Conservation (phyloP, 2,888 invertebrate genomes). For the Diadegma fenestrale region DNA sequence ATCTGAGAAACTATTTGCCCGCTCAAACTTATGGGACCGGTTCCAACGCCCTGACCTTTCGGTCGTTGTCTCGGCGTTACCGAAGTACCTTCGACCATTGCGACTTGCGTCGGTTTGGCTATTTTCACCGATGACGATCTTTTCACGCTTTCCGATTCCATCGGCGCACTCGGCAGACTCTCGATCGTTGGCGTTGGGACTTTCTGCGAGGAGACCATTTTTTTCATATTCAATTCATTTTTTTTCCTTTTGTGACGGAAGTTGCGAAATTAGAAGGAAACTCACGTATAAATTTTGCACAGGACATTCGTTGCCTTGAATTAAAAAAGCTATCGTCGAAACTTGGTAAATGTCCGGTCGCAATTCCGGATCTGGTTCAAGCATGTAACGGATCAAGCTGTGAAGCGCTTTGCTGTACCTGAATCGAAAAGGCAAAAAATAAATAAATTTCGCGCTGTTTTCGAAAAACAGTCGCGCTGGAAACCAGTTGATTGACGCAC, state of each 20-base stretch:
- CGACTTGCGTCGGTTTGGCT: conserved; percentile 84
- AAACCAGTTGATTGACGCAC: conserved; percentile 82
- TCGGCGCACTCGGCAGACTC: conserved; percentile 88
- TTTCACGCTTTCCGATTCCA: conserved; percentile 89
- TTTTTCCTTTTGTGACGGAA: background rate
- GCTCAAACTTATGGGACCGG: conserved; percentile 82
- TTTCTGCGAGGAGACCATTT: conserved; percentile 86
- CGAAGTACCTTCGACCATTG: conserved; percentile 90
- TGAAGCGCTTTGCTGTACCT: conserved; percentile 83
- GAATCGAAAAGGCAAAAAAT: conserved; percentile 24
- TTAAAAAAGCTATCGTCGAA: conserved; percentile 90
- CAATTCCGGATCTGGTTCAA: conserved; percentile 92
- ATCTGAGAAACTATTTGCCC: conserved; percentile 83
- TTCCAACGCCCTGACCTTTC: conserved; percentile 86
- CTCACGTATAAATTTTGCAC: conserved; percentile 92
- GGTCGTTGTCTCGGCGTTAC: conserved; percentile 94
- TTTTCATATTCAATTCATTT: background rate
- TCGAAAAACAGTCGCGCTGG: background rate
- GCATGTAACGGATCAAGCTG: conserved; percentile 88
- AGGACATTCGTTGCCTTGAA: conserved; percentile 90
- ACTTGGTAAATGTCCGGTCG: conserved; percentile 96
- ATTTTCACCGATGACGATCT: conserved; percentile 86
- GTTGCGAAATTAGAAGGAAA: conserved; percentile 58
- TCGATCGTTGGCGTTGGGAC: conserved; percentile 88
- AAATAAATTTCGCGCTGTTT: too few relatives aligned